Evolutionary conservation across 2,113 vertebrate genomes (phyloP), one percentile per base, ranked within the genome.

Genomic region (Anser brachyrhynchus): DNA sequence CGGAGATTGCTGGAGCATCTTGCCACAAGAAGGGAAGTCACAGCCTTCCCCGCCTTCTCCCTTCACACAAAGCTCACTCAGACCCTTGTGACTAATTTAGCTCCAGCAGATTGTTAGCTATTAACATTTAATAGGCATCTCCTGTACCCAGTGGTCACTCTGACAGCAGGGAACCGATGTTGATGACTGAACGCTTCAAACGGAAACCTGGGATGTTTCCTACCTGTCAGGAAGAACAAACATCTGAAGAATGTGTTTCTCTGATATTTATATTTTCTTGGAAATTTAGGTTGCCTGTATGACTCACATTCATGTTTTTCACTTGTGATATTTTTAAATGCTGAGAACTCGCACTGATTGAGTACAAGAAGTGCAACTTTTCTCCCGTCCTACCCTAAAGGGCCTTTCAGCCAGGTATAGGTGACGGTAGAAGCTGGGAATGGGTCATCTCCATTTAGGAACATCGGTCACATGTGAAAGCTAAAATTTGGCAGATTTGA

Each of bases 291-390:
- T 80, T 96, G 74, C 93, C 89, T 97, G 71, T 87, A 97, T 96
- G 95, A 97, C 84, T 96, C 93, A 97, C 90, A 95, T 74, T 85
- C 92, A 96, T 81, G 66, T 89, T 96, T 98, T 97, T 97, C 96
- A 93, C 93, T 96, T 95, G 93, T 11, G 92, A 58, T 97, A 97
- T 97, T 97, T 98, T 97, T 95, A 95, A 93, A 94, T 90, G 72
- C 90, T 0, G 9, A 81, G 96, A 96, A 85, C 90, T 73, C 96
- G 57, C 70, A 61, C 87, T 84, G 96, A 96, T 21, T 73, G 52
- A 96, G 80, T 62, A 80, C 58, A 89, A 55, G 31, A 89, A 84
- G 70, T 73, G 81, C 72, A 84, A 90, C 74, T 85, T 87, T 20
- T 35, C 66, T 85, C 41, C 76, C 0, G 0, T 84, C 70, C 76